phyloP scores from a whole-genome alignment of 35 echinoderm and acorn worm genomes.

The Anneissia japonica region DNA sequence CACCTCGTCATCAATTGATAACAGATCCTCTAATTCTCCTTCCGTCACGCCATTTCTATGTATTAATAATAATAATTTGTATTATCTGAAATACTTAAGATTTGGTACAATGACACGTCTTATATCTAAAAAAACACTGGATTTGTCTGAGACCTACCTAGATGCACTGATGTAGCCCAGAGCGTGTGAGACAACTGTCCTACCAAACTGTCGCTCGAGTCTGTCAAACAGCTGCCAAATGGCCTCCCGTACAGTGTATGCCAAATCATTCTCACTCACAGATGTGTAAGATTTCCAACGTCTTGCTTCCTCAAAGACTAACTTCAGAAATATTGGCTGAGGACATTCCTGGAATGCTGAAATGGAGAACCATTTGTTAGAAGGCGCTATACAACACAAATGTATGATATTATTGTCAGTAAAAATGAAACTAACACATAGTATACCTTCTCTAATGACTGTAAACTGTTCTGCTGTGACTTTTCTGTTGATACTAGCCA shows the following conservation, averaged over 20 bases:
- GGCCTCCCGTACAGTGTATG: slow-evolving; percentile 55
- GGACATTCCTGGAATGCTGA: slow-evolving; percentile 72
- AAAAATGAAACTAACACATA: not conserved
- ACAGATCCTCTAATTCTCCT: slow-evolving; percentile 67
- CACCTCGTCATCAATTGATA: slow-evolving; percentile 90
- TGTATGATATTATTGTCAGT: too few species aligned
- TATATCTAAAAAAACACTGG: too few species aligned
- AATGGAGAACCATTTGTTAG: not conserved
- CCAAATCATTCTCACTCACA: slow-evolving; percentile 66
- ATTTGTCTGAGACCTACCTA: too few species aligned
- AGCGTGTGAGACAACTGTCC: slow-evolving; percentile 84
- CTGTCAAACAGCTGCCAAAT: slow-evolving; percentile 88
- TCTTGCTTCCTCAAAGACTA: slow-evolving; percentile 86
- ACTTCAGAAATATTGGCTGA: slow-evolving; percentile 87
- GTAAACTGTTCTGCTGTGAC: slow-evolving; percentile 63
- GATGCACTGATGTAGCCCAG: slow-evolving; percentile 84
- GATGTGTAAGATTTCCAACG: slow-evolving; percentile 81
- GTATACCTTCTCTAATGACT: slow-evolving; percentile 65
- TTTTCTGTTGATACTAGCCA: slow-evolving; percentile 54
- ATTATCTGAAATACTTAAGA: too few species aligned
- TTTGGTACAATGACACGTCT: too few species aligned
- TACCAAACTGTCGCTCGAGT: slow-evolving; percentile 78
- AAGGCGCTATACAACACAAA: too few species aligned
- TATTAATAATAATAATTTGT: too few species aligned
- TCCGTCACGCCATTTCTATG: slow-evolving; percentile 68